These are phyloP conservation scores for Hydractinia symbiolongicarpus DNA, from an alignment of 30 jellyfish, hydroid and myxozoan species.

Conservation along the genomic window DNA sequence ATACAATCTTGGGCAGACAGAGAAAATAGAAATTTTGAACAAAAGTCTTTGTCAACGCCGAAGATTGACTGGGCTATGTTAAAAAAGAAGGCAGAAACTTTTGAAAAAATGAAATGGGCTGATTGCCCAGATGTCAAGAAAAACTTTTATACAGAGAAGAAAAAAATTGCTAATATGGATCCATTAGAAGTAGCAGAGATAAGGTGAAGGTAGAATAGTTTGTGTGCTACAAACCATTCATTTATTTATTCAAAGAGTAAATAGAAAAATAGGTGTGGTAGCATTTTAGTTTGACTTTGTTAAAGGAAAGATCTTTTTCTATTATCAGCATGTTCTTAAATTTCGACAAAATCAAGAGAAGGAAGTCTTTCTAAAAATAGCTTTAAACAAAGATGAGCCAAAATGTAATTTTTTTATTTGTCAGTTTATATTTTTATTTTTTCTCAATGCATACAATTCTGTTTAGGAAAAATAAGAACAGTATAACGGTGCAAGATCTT, in stretches of 20 bases:
- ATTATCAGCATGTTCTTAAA: no score
- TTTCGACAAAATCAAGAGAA: no score
- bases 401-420: no score
- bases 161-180: constrained; percentile 39
- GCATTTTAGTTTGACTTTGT: not conserved
- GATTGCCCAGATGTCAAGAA: constrained; percentile 61
- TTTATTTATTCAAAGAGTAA: not conserved
- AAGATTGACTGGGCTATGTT: constrained; percentile 21
- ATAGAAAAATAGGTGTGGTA: no score
- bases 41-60: constrained; percentile 15
- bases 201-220: constrained; percentile 41
- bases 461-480: constrained; percentile 55
- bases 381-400: no score
- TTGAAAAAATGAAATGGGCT: constrained; percentile 17
- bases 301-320: not conserved
- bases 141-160: constrained; percentile 57
- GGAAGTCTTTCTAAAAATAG: no score
- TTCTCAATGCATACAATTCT: no score
- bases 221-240: not conserved
- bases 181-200: constrained; percentile 58
- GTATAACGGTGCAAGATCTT: constrained; percentile 45
- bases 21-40: constrained; percentile 16
- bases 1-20: constrained; percentile 43
- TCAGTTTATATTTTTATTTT: no score
- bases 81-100: not conserved